These are phyloP conservation scores for Hedychridium roseum DNA, from an alignment of 2,888 invertebrate genomes.

Conservation along the genomic window DNA sequence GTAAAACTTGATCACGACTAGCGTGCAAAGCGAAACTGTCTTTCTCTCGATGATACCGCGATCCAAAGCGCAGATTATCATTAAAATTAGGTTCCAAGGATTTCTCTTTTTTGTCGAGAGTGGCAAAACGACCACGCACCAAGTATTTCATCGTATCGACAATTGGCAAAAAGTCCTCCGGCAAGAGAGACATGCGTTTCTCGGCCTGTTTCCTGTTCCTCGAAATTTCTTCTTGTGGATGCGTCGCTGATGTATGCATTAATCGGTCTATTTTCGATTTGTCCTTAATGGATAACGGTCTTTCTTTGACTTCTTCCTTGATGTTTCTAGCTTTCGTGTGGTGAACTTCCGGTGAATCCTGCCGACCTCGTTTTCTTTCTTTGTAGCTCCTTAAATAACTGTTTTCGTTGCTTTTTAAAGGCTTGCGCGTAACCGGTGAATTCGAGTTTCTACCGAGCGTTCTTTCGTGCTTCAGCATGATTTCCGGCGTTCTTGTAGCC, in stretches of 20 bases:
- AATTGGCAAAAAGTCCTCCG: conserved; percentile 3
- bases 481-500: too few relatives aligned
- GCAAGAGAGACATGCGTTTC: too few relatives aligned
- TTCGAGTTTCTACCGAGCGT: not conserved
- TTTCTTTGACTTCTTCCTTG: not conserved
- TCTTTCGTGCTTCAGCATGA: not conserved
- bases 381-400: conserved; percentile 1
- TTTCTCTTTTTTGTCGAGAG: conserved; percentile 7
- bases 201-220: not conserved
- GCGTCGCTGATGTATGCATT: too few relatives aligned
- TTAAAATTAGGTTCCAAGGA: conserved; percentile 15
- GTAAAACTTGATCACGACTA: conserved; percentile 17
- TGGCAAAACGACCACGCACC: conserved; percentile 13
- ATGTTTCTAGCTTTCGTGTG: not conserved
- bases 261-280: too few relatives aligned
- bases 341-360: not conserved
- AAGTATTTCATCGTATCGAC: conserved; percentile 25
- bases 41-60: conserved; percentile 1
- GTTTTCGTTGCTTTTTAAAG: not conserved
- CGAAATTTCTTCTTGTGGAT: not conserved
- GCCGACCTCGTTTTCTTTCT: not conserved
- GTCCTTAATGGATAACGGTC: too few relatives aligned
- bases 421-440: not conserved
- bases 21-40: conserved; percentile 29
- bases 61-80: conserved; percentile 3